Evolutionary conservation across 2,797 vertebrate species (phyloP), one percentile per base, ranked within the genome.

Genomic region (Rhinatrema bivittatum): DNA sequence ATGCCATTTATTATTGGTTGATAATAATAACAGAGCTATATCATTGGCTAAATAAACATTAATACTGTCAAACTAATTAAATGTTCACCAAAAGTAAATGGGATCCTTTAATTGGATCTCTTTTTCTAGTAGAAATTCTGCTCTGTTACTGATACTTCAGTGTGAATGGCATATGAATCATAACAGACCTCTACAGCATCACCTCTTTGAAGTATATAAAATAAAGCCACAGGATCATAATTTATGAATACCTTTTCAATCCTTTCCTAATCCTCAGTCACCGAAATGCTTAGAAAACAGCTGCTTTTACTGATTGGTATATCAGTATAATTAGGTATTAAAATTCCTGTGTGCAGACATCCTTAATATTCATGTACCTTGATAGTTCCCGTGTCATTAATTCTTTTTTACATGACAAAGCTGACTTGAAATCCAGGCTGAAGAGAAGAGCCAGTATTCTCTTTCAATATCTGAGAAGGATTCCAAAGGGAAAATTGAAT

Each of bases 101-200:
- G 58, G 58, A 53, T 67, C 50, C 36, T 56, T 54, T 62, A 62
- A 72, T 75, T 62, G 82, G 72, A 81, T 76, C 68, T 53, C 27
- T 34, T 50, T 56, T 60, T 31, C 60, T 71, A 55, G 70, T 62
- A 58, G 62, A 79, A 81, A 83, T 75, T 72, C 59, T 60, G 62
- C 68, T 74, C 82, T 72, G 68, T 76, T 85, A 75, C 58, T 77
- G 72, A 78, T 76, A 71, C 65, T 42, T 45, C 32, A 52, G 59
- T 53, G 59, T 79, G 78, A 87, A 84, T 73, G 79, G 72, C 70
- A 79, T 70, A 59, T 85, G 79, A 87, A 78, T 91, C 76, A 76
- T 82, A 86, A 87, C 81, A 68, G 43, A 47, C 38, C 56, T 45
- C 80, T 82, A 68, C 79, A 81, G 84, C 82, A 78, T n/a, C n/a